These are phyloP conservation scores for Argya squamiceps DNA, from an alignment of 2,797 vertebrate genomes.

Conservation along the genomic window DNA sequence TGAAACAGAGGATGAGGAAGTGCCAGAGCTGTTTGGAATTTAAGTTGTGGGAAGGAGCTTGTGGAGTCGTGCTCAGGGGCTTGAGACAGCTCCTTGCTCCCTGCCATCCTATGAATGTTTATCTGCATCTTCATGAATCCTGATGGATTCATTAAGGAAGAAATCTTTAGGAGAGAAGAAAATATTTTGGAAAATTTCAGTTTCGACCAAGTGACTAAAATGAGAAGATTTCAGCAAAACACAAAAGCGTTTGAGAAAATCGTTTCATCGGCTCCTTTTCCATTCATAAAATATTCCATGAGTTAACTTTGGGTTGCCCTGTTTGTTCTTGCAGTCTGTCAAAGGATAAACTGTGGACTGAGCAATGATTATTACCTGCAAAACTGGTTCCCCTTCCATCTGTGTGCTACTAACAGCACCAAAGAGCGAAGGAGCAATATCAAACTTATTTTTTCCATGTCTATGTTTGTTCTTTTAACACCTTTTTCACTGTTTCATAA, in stretches of 20 bases:
- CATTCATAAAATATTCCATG: neutral
- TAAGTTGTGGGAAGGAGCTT: neutral
- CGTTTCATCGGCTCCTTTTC: neutral
- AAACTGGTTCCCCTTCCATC: neutral
- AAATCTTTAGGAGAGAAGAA: neutral
- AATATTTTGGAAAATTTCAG: neutral
- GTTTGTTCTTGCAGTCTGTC: neutral
- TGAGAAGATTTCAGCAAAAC: neutral
- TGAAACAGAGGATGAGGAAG: neutral
- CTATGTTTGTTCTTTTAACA: neutral
- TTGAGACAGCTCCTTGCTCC: neutral
- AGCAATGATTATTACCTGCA: neutral
- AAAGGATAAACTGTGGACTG: neutral
- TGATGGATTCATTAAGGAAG: neutral
- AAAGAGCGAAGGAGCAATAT: neutral
- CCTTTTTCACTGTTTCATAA: neutral
- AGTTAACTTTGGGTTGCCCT: neutral
- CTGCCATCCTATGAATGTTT: fast-evolving
- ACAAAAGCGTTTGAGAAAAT: fast-evolving
- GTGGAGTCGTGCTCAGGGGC: neutral
- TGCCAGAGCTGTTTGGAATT: neutral
- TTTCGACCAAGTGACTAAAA: neutral
- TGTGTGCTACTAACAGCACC: neutral
- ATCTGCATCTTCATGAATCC: neutral
- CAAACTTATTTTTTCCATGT: neutral